Evolutionary conservation across 2,888 invertebrate genomes (phyloP).

Genomic region (Archips xylosteana): DNA sequence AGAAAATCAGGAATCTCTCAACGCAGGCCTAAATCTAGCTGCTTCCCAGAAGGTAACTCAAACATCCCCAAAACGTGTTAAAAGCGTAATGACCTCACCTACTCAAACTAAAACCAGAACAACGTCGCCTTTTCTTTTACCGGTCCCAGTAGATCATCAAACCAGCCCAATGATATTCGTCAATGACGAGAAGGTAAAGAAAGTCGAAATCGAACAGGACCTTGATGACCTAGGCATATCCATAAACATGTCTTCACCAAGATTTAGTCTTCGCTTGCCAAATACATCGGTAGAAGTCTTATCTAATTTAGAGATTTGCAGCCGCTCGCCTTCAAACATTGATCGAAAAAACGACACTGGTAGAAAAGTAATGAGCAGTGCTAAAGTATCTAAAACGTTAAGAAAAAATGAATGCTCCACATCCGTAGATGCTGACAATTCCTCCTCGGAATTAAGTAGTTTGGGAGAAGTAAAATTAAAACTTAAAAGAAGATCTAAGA

Average conservation of each 20-base stretch:
- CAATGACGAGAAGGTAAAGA: slow-evolving; percentile 56
- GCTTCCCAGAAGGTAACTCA: slow-evolving; percentile 76
- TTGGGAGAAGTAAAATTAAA: slow-evolving; percentile 71
- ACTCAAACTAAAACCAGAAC: slow-evolving; percentile 74
- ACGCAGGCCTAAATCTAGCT: slow-evolving; percentile 57
- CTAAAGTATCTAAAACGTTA: slow-evolving; percentile 46
- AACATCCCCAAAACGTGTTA: slow-evolving; percentile 77
- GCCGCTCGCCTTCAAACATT: slow-evolving; percentile 45
- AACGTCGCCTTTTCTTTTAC: slow-evolving; percentile 70
- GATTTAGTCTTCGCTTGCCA: slow-evolving; percentile 75
- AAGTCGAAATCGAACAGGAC: slow-evolving; percentile 55
- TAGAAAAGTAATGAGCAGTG: slow-evolving; percentile 38
- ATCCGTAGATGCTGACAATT: slow-evolving; percentile 70
- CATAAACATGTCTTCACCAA: slow-evolving; percentile 75
- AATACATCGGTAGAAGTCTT: slow-evolving; percentile 68
- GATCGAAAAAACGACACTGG: slow-evolving; percentile 15
- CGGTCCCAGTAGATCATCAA: slow-evolving; percentile 65
- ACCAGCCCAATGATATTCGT: slow-evolving; percentile 69
- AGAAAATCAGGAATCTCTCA: slow-evolving; percentile 48
- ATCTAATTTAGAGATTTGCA: slow-evolving; percentile 61
- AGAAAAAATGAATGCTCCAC: slow-evolving; percentile 63
- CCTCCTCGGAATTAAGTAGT: slow-evolving; percentile 78
- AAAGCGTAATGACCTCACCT: slow-evolving; percentile 80
- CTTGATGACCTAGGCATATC: slow-evolving; percentile 67
- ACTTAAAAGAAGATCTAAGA: slow-evolving; percentile 58